Conservation (phyloP, 2,888 invertebrate genomes). For the Drosophila siamana region DNA sequence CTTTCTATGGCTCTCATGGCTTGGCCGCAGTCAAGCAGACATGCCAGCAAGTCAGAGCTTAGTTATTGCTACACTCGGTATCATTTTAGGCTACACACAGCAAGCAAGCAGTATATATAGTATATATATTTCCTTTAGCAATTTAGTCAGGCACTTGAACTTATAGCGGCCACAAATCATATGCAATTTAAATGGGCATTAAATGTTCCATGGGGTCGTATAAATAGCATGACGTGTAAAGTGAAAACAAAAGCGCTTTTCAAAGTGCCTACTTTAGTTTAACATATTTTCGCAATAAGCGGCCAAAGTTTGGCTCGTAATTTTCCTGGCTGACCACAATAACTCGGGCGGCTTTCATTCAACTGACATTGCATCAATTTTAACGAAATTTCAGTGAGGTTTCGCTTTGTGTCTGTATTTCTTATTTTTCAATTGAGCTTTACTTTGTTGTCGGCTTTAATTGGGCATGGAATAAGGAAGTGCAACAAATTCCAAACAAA, state of each 20-base stretch:
- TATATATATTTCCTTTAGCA: conserved; percentile 44
- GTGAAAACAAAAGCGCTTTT: background rate
- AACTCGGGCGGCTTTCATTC: too few relatives aligned
- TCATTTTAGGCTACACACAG: conserved; percentile 40
- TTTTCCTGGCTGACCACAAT: too few relatives aligned
- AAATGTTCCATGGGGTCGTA: background rate
- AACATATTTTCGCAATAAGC: background rate
- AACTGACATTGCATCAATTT: background rate
- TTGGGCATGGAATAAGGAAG: conserved; percentile 21
- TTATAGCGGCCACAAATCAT: conserved; percentile 37
- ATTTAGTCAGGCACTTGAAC: conserved; percentile 58
- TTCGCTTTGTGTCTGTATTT: background rate
- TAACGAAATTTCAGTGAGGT: background rate
- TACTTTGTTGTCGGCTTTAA: conserved; percentile 23
- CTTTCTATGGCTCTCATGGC: too few relatives aligned
- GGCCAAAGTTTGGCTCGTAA: background rate
- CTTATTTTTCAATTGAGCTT: background rate
- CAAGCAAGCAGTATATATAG: background rate
- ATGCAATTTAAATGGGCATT: conserved; percentile 21
- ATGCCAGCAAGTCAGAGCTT: conserved; percentile 49
- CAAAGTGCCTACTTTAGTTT: background rate
- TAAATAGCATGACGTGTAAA: background rate
- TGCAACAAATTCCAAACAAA: conserved; percentile 49
- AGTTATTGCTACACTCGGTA: conserved; percentile 61
- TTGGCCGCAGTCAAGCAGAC: background rate